These are phyloP conservation scores for Drosophila sp. DNA, from an alignment of 1,140 invertebrate species.

Conservation along the genomic window DNA sequence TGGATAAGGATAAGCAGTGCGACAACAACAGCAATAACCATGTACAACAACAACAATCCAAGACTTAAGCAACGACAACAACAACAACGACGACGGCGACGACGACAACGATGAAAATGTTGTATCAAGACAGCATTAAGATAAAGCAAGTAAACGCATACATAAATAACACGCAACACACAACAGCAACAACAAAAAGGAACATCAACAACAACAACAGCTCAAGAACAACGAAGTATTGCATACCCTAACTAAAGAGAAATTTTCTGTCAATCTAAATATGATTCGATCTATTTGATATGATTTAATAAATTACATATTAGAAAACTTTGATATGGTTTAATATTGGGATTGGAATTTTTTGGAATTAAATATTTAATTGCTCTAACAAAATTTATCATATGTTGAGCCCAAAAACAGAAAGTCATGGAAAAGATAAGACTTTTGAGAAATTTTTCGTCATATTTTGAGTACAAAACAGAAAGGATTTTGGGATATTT, in stretches of 20 bases:
- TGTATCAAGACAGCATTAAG: slow-evolving; percentile 79
- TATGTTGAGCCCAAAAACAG: too few relatives aligned
- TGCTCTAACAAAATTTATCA: too few relatives aligned
- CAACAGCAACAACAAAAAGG: background rate
- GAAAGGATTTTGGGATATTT: too few relatives aligned
- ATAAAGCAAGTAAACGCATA: slow-evolving; percentile 76
- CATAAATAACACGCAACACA: slow-evolving; percentile 56
- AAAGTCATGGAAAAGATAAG: too few relatives aligned
- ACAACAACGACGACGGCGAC: slow-evolving; percentile 25
- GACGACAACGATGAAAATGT: slow-evolving; percentile 62
- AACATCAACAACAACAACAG: background rate
- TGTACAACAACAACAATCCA: slow-evolving; percentile 50
- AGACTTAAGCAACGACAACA: slow-evolving; percentile 17
- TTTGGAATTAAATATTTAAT: too few relatives aligned
- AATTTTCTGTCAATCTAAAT: too few relatives aligned
- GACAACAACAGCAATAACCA: slow-evolving; percentile 33
- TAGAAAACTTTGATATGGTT: too few relatives aligned
- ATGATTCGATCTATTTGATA: too few relatives aligned
- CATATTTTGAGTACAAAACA: too few relatives aligned
- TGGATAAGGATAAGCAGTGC: slow-evolving; percentile 78
- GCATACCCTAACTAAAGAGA: background rate
- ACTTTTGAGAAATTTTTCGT: too few relatives aligned
- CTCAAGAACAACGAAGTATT: background rate
- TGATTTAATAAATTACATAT: too few relatives aligned
- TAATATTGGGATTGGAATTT: too few relatives aligned